These are phyloP conservation scores for Origma solitaria DNA, from an alignment of 2,113 vertebrate genomes.

Conservation along the genomic window DNA sequence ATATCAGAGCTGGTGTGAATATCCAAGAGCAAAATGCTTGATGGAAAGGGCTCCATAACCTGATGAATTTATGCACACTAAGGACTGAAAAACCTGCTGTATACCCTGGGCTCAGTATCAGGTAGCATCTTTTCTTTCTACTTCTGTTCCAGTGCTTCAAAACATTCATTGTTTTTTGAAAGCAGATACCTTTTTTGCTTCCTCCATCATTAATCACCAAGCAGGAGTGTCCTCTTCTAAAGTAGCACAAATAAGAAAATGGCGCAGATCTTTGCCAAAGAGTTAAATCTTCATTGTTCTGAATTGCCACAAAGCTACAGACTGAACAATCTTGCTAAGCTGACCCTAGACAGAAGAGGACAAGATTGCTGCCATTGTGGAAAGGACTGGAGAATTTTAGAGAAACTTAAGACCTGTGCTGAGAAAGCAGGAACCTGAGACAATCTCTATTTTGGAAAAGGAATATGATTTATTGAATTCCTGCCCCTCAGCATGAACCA, in stretches of 20 bases:
- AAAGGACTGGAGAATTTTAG: neutral
- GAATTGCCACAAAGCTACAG: neutral
- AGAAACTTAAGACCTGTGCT: neutral
- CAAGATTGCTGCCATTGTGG: neutral
- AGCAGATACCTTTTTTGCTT: neutral
- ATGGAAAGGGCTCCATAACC: neutral
- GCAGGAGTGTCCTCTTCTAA: neutral
- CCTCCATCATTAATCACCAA: neutral
- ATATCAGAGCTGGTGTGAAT: neutral
- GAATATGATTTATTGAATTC: neutral
- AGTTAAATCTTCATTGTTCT: neutral
- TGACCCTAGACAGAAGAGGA: neutral
- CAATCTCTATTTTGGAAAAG: neutral
- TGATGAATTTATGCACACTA: neutral
- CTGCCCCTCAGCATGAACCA: neutral
- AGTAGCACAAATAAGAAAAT: neutral
- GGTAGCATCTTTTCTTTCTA: neutral
- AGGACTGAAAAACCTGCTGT: neutral
- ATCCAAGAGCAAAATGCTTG: neutral
- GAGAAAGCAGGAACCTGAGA: neutral
- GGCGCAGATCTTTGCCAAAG: neutral
- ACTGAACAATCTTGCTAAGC: neutral
- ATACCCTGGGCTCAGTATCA: neutral
- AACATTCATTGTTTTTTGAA: neutral
- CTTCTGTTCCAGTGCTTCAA: neutral